These are phyloP conservation scores for Rhimphoctona megacephalus DNA, from an alignment of 2,888 invertebrate species.

Conservation along the genomic window DNA sequence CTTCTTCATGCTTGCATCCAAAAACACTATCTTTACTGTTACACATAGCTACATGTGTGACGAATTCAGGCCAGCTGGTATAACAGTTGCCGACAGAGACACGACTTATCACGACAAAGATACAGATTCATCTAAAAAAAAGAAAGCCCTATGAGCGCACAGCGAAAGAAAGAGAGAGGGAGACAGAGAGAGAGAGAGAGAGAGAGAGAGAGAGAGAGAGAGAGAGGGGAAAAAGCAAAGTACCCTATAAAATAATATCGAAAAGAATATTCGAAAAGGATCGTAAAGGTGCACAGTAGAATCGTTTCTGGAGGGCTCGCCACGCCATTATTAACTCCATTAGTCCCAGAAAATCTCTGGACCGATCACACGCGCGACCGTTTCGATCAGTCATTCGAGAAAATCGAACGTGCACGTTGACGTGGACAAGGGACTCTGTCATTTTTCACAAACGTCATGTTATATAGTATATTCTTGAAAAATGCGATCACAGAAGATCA, in stretches of 20 bases:
- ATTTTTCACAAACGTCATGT: slow-evolving; percentile 62
- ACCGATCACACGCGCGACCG: slow-evolving; percentile 25
- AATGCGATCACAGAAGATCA: slow-evolving; percentile 61
- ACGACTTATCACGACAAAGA: slow-evolving; percentile 52
- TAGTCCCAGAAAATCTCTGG: slow-evolving; percentile 49
- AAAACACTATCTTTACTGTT: slow-evolving; percentile 55
- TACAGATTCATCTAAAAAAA: slow-evolving; percentile 3
- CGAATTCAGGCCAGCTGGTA: slow-evolving; percentile 65
- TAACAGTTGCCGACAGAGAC: slow-evolving; percentile 55
- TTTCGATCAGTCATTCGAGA: slow-evolving; percentile 54
- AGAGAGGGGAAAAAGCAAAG: slow-evolving; percentile 7
- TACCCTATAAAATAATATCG: slow-evolving; percentile 48
- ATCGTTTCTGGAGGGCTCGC: slow-evolving; percentile 39
- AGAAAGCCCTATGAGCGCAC: slow-evolving; percentile 22
- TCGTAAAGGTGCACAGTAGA: slow-evolving; percentile 49
- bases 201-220: neutral
- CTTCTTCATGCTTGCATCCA: slow-evolving; percentile 35
- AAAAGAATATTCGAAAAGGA: slow-evolving; percentile 50
- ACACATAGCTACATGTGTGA: slow-evolving; percentile 57
- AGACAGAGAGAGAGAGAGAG: slow-evolving; percentile 10
- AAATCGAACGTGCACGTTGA: slow-evolving; percentile 37
- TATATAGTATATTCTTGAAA: slow-evolving; percentile 23
- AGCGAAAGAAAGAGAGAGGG: neutral
- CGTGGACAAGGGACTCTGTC: slow-evolving; percentile 37
- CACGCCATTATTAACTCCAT: slow-evolving; percentile 60